phyloP scores from a whole-genome alignment of 2,113 vertebrate genomes.

The Sciurus niger region DNA sequence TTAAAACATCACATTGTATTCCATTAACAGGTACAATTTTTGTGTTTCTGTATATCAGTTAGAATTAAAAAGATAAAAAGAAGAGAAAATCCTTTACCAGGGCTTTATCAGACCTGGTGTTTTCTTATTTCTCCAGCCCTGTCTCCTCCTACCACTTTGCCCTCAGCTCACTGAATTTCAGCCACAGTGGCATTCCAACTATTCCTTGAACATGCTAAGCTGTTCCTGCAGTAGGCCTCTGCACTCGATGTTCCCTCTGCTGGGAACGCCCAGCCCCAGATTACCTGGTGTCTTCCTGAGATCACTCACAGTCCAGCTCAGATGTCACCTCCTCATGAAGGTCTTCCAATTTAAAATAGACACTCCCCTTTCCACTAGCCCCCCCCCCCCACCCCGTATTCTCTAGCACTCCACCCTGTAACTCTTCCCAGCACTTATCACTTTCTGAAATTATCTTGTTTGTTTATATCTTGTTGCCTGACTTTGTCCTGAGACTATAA shows the following conservation, averaged over 20 bases:
- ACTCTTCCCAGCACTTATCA: slow-evolving; percentile 22
- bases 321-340: slow-evolving; percentile 43
- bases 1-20: not conserved
- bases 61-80: not conserved
- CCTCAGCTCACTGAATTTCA: not conserved
- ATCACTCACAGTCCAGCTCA: slow-evolving; percentile 7
- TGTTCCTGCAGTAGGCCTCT: not conserved
- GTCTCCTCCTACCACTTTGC: not conserved
- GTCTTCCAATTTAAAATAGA: slow-evolving; percentile 63
- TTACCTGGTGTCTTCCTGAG: not conserved
- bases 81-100: not conserved
- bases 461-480: slow-evolving; percentile 53
- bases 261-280: not conserved
- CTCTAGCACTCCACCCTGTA: not conserved
- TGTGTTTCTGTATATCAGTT: not conserved
- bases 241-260: not conserved
- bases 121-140: slow-evolving; percentile 16
- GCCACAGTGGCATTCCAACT: not conserved
- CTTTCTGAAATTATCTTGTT: slow-evolving; percentile 64
- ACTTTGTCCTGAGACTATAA: slow-evolving; percentile 28
- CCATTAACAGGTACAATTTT: not conserved
- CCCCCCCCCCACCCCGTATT: not conserved
- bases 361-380: not conserved
- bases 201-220: not conserved
- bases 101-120: not conserved